Conservation (phyloP, 2,888 invertebrate species). For the Zygaena filipendulae region DNA sequence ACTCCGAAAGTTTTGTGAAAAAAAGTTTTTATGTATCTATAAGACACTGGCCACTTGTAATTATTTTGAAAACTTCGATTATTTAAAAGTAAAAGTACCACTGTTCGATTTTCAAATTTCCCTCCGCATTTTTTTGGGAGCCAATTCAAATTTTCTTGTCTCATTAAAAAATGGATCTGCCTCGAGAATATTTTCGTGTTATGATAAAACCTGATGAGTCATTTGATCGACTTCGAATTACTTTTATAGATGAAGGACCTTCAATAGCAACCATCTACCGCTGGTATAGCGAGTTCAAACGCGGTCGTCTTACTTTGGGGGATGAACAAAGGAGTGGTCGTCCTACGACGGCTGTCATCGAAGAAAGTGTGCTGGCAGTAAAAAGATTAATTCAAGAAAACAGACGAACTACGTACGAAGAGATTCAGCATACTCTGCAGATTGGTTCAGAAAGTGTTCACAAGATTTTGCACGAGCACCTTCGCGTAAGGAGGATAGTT, state of each 20-base stretch:
- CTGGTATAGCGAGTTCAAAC: slow-evolving; percentile 3
- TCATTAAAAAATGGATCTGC: slow-evolving; percentile 4
- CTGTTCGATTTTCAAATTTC: neutral
- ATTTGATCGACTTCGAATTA: neutral
- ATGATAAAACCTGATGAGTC: slow-evolving; percentile 2
- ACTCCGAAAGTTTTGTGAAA: neutral
- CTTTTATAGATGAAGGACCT: neutral
- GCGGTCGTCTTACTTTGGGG: slow-evolving; percentile 3
- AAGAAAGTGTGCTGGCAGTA: slow-evolving; percentile 6
- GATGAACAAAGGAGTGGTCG: slow-evolving; percentile 2
- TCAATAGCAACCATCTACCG: slow-evolving; percentile 4
- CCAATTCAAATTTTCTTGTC: neutral
- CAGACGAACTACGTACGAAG: slow-evolving; percentile 1
- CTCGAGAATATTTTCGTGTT: neutral
- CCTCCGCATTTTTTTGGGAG: neutral
- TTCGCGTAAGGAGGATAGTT: slow-evolving; percentile 5
- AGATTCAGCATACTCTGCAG: slow-evolving; percentile 4
- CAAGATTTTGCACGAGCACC: slow-evolving; percentile 2
- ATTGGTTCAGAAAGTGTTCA: slow-evolving; percentile 4
- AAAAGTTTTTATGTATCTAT: neutral
- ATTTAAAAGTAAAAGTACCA: neutral
- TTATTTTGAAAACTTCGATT: no score
- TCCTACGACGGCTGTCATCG: slow-evolving; percentile 1
- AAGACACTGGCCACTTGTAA: neutral
- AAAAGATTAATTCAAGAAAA: slow-evolving; percentile 4